Conservation (phyloP, 2,113 vertebrate species). For the Mus spicilegus region DNA sequence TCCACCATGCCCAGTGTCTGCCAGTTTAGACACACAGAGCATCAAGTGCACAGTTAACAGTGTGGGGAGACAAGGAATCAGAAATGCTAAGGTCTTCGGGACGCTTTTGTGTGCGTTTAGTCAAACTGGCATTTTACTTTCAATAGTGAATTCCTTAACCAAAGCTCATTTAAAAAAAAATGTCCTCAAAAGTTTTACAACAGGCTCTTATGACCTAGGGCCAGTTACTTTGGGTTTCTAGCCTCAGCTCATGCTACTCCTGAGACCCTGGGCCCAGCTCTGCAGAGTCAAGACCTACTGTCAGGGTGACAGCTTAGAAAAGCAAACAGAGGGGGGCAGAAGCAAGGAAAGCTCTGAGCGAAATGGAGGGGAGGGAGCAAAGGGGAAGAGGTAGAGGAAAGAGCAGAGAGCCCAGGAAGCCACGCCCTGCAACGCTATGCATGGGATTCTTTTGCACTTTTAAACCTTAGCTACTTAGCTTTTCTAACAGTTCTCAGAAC, state of each 20-base stretch:
- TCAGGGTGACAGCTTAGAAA: neutral
- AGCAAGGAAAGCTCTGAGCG: neutral
- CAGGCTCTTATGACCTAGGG: neutral
- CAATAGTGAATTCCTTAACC: neutral
- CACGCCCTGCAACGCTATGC: neutral
- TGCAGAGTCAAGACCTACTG: neutral
- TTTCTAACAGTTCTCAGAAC: neutral
- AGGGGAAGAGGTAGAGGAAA: neutral
- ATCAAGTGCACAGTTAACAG: neutral
- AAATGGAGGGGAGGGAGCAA: neutral
- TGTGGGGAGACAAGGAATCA: neutral
- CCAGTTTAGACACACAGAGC: neutral
- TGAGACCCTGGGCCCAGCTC: neutral
- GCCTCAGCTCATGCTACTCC: neutral
- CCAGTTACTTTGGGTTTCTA: neutral
- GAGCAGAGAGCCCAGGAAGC: neutral
- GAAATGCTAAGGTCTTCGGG: neutral
- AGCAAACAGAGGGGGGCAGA: neutral
- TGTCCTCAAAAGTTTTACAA: neutral
- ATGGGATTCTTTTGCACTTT: neutral
- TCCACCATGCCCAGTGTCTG: neutral
- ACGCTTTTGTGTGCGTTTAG: neutral
- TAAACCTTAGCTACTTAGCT: neutral
- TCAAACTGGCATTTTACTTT: neutral
- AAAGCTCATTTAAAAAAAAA: neutral